These are phyloP conservation scores for Cheumatopsyche charites DNA, from an alignment of 1,140 invertebrate genomes.

Conservation along the genomic window DNA sequence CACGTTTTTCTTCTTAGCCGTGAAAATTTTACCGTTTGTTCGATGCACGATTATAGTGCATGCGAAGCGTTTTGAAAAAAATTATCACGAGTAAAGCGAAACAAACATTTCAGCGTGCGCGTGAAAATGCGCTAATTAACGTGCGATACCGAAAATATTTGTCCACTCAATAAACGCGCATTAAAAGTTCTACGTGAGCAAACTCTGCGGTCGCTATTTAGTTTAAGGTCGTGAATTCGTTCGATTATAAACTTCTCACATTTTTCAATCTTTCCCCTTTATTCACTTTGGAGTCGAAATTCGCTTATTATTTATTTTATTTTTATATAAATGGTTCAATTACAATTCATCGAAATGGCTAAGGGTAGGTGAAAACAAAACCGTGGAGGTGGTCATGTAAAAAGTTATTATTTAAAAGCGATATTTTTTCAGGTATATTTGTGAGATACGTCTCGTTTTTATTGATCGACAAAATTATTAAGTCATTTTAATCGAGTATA, in stretches of 20 bases:
- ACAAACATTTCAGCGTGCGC: slow-evolving; percentile 10
- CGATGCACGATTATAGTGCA: slow-evolving; percentile 8
- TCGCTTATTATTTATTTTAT: slow-evolving; percentile 4
- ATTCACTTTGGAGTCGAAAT: neutral
- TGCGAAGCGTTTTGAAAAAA: slow-evolving; percentile 3
- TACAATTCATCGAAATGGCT: no score
- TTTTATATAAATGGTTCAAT: no score
- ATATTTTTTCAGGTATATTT: no score
- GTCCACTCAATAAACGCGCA: slow-evolving; percentile 20
- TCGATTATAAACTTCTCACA: no score
- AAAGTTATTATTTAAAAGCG: no score
- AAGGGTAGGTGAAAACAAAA: no score
- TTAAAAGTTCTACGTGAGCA: slow-evolving; percentile 3
- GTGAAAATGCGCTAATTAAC: slow-evolving; percentile 26
- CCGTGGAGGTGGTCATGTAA: no score
- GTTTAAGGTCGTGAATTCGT: slow-evolving; percentile 18
- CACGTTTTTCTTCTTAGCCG: neutral
- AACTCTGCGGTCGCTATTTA: slow-evolving; percentile 13
- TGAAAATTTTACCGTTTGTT: slow-evolving; percentile 9
- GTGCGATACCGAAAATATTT: slow-evolving; percentile 27
- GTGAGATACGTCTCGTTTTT: no score
- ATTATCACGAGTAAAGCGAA: slow-evolving; percentile 29
- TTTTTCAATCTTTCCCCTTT: no score
- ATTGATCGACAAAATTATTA: no score
- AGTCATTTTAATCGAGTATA: no score